Conservation (phyloP, 2,888 invertebrate genomes). For the Lepidochrysops patricia region DNA sequence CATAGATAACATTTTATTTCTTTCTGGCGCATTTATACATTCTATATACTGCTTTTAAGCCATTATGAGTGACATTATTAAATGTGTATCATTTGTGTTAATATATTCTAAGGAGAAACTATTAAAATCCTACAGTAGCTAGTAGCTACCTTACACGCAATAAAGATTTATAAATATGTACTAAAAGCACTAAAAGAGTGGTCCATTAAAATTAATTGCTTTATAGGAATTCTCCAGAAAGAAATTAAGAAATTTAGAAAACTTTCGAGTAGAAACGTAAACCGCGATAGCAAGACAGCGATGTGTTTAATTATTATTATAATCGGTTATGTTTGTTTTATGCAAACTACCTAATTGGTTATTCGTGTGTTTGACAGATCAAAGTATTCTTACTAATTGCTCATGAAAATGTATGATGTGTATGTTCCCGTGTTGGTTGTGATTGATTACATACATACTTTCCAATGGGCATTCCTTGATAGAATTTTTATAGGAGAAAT, state of each 20-base stretch:
- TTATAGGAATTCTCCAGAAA: background rate
- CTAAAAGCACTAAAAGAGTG: background rate
- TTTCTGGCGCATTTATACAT: background rate
- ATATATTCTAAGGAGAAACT: background rate
- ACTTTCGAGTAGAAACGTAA: background rate
- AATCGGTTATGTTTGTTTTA: constrained; percentile 8
- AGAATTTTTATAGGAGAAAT: background rate
- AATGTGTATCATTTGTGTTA: constrained; percentile 2
- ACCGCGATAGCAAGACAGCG: background rate
- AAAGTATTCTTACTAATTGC: constrained; percentile 2
- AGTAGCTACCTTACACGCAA: background rate
- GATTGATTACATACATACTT: background rate
- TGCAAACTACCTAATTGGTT: background rate
- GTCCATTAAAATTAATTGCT: background rate
- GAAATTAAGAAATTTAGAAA: constrained; percentile 3
- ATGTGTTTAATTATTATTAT: background rate
- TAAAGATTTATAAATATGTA: background rate
- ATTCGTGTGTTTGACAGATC: background rate
- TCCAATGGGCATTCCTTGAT: background rate
- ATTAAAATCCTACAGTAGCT: background rate
- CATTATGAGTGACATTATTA: background rate
- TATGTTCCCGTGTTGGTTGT: background rate
- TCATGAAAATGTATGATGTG: background rate
- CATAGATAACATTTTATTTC: background rate
- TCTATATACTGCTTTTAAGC: background rate